Percentiles rank a stretch among this genome's conserved stretches.
Conservation (phyloP, 2,113 vertebrate species). For the Passer montanus region DNA sequence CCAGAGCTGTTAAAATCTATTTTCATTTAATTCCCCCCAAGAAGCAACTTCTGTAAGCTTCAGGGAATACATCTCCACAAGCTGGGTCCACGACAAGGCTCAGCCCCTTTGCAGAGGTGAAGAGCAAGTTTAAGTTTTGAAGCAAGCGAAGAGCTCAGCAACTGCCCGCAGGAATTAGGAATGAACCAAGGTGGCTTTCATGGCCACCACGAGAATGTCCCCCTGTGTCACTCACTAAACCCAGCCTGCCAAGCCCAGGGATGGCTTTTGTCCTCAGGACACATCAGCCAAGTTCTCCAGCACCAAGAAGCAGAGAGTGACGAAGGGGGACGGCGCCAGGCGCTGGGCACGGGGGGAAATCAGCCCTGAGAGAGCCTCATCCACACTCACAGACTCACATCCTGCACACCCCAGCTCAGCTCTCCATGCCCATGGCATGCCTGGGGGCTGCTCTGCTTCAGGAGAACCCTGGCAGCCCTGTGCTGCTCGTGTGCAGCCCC, state of each 20-base stretch:
- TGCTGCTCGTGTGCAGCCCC: not conserved
- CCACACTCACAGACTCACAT: not conserved
- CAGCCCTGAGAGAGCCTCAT: not conserved
- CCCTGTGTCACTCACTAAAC: not conserved
- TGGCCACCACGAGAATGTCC: not conserved
- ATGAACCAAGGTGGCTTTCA: not conserved
- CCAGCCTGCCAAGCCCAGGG: not conserved
- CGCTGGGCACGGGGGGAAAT: not conserved
- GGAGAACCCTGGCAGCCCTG: not conserved
- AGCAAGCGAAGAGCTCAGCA: not conserved
- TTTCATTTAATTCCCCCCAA: not conserved
- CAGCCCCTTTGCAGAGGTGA: not conserved
- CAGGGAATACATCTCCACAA: not conserved
- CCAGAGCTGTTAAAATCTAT: not conserved
- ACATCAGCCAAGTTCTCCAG: not conserved
- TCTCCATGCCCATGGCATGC: not conserved
- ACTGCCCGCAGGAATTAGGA: not conserved
- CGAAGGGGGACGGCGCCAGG: not conserved
- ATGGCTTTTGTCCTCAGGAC: not conserved
- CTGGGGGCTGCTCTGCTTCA: not conserved
- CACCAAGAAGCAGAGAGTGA: not conserved
- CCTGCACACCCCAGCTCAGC: not conserved
- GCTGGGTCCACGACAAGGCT: accelerated
- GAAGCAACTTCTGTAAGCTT: not conserved
- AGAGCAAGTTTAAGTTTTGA: not conserved